Conservation (phyloP, 2,888 invertebrate genomes). For the Fragum fragum region DNA sequence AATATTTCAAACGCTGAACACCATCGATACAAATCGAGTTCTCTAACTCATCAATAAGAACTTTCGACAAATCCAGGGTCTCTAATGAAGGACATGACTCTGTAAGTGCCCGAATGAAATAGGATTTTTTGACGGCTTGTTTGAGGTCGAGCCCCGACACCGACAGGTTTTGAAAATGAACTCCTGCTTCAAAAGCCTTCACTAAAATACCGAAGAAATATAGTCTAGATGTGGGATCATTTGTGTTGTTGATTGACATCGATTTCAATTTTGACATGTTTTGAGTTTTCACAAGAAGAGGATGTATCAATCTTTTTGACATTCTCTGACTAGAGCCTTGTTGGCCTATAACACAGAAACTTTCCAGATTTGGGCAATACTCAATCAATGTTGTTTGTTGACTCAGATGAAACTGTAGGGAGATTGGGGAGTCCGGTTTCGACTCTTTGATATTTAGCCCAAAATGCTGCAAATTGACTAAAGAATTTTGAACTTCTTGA, state of each 20-base stretch:
- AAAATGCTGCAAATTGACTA: constrained; percentile 76
- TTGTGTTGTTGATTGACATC: constrained; percentile 82
- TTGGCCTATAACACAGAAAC: constrained; percentile 82
- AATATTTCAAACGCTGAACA: constrained; percentile 72
- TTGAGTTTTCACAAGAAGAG: constrained; percentile 79
- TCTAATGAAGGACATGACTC: constrained; percentile 73
- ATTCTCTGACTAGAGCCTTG: constrained; percentile 80
- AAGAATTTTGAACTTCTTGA: constrained; percentile 73
- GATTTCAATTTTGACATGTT: constrained; percentile 78
- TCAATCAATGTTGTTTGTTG: constrained; percentile 82
- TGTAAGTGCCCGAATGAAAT: constrained; percentile 56
- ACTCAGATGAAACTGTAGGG: constrained; percentile 79
- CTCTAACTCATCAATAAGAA: constrained; percentile 62
- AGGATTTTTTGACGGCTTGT: constrained; percentile 61
- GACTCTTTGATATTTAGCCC: constrained; percentile 80
- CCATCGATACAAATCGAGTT: constrained; percentile 54
- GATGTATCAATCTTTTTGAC: constrained; percentile 82
- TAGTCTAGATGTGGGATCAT: constrained; percentile 84
- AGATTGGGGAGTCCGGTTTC: constrained; percentile 70
- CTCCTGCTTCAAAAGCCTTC: constrained; percentile 75
- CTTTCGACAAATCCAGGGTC: constrained; percentile 73
- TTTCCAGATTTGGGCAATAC: constrained; percentile 80
- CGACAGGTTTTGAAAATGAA: constrained; percentile 60
- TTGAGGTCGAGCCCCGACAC: constrained; percentile 62
- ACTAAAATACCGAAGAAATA: constrained; percentile 84